These are phyloP conservation scores for Papilio dardanus DNA, from an alignment of 1,140 invertebrate species.

Conservation along the genomic window DNA sequence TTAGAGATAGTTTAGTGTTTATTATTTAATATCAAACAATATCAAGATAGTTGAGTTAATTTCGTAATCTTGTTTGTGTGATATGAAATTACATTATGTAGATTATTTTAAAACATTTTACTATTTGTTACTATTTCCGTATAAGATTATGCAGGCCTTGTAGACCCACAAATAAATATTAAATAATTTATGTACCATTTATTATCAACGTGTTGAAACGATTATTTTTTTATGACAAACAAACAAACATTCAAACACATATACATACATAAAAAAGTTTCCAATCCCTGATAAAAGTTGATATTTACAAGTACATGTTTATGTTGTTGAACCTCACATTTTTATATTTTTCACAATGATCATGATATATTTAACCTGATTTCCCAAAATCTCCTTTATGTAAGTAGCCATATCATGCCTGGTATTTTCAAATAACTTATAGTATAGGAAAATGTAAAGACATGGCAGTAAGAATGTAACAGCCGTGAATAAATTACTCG, in stretches of 20 bases:
- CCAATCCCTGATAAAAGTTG: no score
- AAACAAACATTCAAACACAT: no score
- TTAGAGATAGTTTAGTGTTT: background rate
- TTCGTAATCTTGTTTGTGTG: slow-evolving; percentile 15
- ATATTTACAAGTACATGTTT: no score
- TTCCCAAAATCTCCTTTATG: no score
- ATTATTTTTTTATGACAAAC: slow-evolving; percentile 6
- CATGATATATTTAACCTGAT: no score
- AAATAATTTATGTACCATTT: background rate
- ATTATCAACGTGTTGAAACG: slow-evolving; percentile 19
- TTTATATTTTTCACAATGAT: no score
- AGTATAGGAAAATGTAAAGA: background rate
- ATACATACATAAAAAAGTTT: no score
- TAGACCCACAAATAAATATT: background rate
- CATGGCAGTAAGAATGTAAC: slow-evolving; percentile 3
- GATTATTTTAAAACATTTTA: slow-evolving; percentile 20
- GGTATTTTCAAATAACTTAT: background rate
- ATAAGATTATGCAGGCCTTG: slow-evolving; percentile 32
- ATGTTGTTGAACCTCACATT: no score
- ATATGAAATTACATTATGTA: slow-evolving; percentile 22
- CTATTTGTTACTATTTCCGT: slow-evolving; percentile 16
- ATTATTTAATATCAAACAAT: background rate
- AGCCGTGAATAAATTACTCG: slow-evolving; percentile 32
- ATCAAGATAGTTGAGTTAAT: slow-evolving; percentile 3
- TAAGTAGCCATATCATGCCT: no score